These are phyloP conservation scores for Takifugu bimaculatus DNA, from an alignment of 2,113 vertebrate species.

Conservation along the genomic window DNA sequence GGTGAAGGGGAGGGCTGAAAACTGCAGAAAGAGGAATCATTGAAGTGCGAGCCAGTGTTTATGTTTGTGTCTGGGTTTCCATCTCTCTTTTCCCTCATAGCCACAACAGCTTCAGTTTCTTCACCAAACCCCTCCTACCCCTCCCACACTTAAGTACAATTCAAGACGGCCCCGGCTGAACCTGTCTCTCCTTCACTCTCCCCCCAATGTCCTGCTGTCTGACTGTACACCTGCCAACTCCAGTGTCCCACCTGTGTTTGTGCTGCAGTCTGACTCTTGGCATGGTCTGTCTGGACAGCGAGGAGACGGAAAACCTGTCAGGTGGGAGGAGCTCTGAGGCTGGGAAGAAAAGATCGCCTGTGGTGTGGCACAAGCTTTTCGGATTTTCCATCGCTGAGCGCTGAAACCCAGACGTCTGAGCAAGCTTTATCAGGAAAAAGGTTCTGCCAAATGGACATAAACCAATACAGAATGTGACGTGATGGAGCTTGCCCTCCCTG, in stretches of 20 bases:
- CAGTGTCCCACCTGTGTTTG: slow-evolving; percentile 52
- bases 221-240: slow-evolving; percentile 61
- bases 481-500: not conserved
- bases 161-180: slow-evolving; percentile 15
- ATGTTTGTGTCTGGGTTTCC: slow-evolving; percentile 72
- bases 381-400: slow-evolving; percentile 57
- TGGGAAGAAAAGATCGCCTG: slow-evolving; percentile 51
- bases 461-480: slow-evolving; percentile 10
- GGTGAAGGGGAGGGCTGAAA: slow-evolving; percentile 5
- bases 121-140: slow-evolving; percentile 2
- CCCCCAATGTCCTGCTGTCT: slow-evolving; percentile 19
- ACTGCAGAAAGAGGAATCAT: slow-evolving; percentile 52
- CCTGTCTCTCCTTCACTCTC: slow-evolving; percentile 14
- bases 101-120: slow-evolving; percentile 56
- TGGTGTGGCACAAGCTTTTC: slow-evolving; percentile 19
- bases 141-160: slow-evolving; percentile 26
- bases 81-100: slow-evolving; percentile 40
- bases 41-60: slow-evolving; percentile 67
- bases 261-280: slow-evolving; percentile 56
- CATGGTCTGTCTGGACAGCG: slow-evolving; percentile 46
- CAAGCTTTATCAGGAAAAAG: slow-evolving; percentile 62
- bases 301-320: slow-evolving; percentile 59
- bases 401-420: slow-evolving; percentile 57
- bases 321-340: slow-evolving; percentile 47
- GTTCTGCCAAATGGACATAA: slow-evolving; percentile 25